These are phyloP conservation scores for Oceanodroma leucorhoa DNA, from an alignment of 2,797 vertebrate species.

Conservation along the genomic window DNA sequence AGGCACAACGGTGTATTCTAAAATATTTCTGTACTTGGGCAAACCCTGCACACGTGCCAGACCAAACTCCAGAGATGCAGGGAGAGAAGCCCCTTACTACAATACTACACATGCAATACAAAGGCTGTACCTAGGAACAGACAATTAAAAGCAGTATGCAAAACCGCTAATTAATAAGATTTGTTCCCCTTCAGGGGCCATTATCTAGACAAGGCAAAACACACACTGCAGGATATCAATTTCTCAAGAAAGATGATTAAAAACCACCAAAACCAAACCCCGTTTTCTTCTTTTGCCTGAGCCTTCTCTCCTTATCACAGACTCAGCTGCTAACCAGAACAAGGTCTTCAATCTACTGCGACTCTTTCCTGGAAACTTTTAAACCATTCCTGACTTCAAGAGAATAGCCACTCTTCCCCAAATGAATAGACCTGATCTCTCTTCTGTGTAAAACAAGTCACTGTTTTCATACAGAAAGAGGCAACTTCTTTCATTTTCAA, in stretches of 20 bases:
- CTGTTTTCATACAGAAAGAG: not conserved
- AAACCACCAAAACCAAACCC: not conserved
- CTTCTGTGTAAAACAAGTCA: not conserved
- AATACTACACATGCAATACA: fast-evolving
- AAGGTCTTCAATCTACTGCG: not conserved
- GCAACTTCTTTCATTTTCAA: slow-evolving; percentile 12
- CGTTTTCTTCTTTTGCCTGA: not conserved
- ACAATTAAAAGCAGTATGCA: not conserved
- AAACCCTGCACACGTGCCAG: not conserved
- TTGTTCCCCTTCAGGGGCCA: not conserved
- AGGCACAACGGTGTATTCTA: not conserved
- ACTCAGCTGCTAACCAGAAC: not conserved
- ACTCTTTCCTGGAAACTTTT: slow-evolving; percentile 16
- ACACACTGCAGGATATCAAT: not conserved
- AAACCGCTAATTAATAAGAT: not conserved
- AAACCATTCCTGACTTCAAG: not conserved
- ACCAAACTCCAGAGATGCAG: not conserved
- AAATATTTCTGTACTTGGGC: not conserved
- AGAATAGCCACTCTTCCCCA: not conserved
- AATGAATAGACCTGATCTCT: not conserved
- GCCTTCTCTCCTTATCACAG: not conserved
- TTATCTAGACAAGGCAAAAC: not conserved
- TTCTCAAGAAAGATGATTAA: slow-evolving; percentile 17
- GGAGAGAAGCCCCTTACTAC: not conserved
- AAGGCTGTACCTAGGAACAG: not conserved